Evolutionary conservation across 2,113 vertebrate species (phyloP), one percentile per base, ranked within the genome.

Genomic region (Acrocephalus arundinaceus): DNA sequence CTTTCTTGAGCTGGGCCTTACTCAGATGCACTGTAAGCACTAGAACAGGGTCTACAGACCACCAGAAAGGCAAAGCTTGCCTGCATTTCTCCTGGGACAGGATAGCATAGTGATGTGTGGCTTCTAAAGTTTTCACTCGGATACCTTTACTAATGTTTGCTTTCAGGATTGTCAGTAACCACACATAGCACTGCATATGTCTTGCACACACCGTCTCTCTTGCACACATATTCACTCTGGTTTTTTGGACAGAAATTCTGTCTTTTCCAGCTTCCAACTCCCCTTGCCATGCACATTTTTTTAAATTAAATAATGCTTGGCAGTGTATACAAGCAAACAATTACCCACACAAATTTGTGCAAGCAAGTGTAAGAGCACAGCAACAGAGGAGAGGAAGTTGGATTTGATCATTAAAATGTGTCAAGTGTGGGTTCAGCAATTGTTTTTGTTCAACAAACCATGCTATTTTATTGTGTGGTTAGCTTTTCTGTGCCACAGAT

Each of bases 361-460:
- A 87, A 55, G 54, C 28, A 79, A 80, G 63, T 82, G 59, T 83
- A 79, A 93, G 78, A 85, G 58, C 81, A 81, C 43, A 83, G 41
- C 5, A 92, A 88, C 51, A 65, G 21, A 43, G 46, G 22, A 51
- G 24, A 73, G 59, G 71, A 85, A 93, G 68, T 63, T 0, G 0
- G 11, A 28, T 83, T 90, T 94, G 90, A 93, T 70, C 31, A 93
- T 39, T 91, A 65, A 87, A 93, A 54, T 33, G 67, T 58, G 59
- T 70, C 16, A 94, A 80, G 17, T 51, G 18, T 1, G 16, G 33
- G 28, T 62, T 73, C 3, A 13, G 66, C n/a, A 54, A 80, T 10
- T 71, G 59, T 2, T 91, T 91, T 76, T 80, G 35, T 58, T 52
- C 54, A 75, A 48, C 10, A 73, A 79, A 52, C n/a, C 62, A 28